Conservation (phyloP, 2,888 invertebrate species). For the Luperina nickerlii region DNA sequence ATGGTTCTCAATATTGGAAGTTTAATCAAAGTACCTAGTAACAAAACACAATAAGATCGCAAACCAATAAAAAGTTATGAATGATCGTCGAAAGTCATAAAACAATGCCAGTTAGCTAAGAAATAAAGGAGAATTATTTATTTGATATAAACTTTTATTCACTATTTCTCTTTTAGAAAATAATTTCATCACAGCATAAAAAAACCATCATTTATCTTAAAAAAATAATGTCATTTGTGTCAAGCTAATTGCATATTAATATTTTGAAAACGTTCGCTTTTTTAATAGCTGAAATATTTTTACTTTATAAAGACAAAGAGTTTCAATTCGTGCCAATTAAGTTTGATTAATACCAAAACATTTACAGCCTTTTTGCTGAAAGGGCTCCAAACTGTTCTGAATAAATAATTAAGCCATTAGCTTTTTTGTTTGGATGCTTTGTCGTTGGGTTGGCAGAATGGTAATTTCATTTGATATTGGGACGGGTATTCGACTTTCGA, state of each 20-base stretch:
- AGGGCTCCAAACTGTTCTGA: constrained; percentile 67
- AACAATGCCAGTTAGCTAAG: not conserved
- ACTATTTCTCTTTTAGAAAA: not conserved
- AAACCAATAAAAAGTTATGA: constrained; percentile 1
- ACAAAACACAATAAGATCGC: not conserved
- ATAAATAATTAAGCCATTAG: constrained; percentile 71
- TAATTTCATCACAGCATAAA: not conserved
- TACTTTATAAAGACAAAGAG: constrained; percentile 5
- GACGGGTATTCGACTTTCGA: constrained; percentile 39
- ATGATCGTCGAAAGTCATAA: constrained; percentile 5
- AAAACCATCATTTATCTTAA: not conserved
- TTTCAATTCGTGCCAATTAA: constrained; percentile 53
- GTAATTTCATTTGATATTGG: constrained; percentile 58
- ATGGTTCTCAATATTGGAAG: not conserved
- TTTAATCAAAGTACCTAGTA: not conserved
- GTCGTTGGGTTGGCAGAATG: constrained; percentile 49
- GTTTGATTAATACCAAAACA: constrained; percentile 49
- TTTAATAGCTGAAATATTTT: constrained; percentile 14
- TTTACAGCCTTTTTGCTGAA: constrained; percentile 46
- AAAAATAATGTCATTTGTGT: not conserved
- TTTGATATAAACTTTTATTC: not conserved
- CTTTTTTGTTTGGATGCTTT: constrained; percentile 63
- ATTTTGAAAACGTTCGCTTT: constrained; percentile 9
- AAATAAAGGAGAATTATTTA: not conserved
- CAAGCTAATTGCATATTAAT: not conserved